Evolutionary conservation across 2,113 vertebrate genomes (phyloP).

Genomic region (Otis tarda): DNA sequence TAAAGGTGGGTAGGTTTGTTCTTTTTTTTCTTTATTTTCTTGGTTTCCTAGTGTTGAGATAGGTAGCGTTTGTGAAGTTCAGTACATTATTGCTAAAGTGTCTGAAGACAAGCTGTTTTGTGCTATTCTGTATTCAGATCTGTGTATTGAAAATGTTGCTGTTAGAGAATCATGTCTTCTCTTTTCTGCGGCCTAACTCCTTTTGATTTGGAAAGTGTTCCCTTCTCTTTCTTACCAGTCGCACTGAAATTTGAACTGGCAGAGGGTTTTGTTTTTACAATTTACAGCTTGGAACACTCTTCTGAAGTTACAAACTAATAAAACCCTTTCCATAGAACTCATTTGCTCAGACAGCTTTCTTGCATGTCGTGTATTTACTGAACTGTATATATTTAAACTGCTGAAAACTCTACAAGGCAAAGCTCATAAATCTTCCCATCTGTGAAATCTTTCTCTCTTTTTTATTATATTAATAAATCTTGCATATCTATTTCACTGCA

Average conservation of each 20-base stretch:
- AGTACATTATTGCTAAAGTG: not conserved
- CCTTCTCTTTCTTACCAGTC: not conserved
- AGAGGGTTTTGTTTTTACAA: not conserved
- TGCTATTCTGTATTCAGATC: not conserved
- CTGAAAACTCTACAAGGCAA: not conserved
- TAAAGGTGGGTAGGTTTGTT: no score
- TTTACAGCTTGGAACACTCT: not conserved
- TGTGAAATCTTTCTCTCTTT: not conserved
- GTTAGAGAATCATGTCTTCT: not conserved
- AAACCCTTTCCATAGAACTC: not conserved
- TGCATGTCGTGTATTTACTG: not conserved
- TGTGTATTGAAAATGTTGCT: not conserved
- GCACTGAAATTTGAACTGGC: not conserved
- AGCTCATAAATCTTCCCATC: not conserved
- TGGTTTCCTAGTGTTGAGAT: not conserved
- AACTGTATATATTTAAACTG: not conserved
- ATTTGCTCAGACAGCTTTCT: not conserved
- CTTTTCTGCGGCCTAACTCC: not conserved
- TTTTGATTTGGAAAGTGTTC: not conserved
- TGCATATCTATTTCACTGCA: not conserved
- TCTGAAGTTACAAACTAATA: not conserved
- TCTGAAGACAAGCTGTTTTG: not conserved
- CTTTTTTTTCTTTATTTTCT: rapidly evolving
- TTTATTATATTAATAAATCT: not conserved
- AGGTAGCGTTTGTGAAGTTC: not conserved